Evolutionary conservation across 2,113 vertebrate genomes (phyloP).

Genomic region (Tragelaphus strepsiceros): DNA sequence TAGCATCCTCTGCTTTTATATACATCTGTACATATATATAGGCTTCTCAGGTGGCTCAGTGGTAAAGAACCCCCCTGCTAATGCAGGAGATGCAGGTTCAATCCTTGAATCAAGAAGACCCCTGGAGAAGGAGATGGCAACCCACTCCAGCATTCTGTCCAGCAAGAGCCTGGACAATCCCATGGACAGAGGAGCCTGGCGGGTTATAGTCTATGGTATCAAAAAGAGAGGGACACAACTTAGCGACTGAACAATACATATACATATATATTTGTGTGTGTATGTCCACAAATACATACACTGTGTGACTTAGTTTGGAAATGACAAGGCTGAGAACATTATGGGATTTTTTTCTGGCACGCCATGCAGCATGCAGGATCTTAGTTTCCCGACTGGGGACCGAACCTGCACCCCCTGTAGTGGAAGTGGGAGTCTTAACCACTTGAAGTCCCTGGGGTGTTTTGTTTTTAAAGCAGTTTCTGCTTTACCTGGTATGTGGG

Average conservation of each 20-base stretch:
- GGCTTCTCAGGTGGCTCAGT: neutral
- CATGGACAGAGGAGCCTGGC: neutral
- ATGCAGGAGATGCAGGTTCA: neutral
- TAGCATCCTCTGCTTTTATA: neutral
- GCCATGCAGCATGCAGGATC: neutral
- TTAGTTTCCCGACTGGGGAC: neutral
- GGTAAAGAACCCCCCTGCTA: neutral
- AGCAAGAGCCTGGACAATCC: neutral
- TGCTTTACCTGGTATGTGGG: neutral
- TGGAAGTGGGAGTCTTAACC: neutral
- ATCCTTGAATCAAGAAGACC: neutral
- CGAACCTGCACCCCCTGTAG: neutral
- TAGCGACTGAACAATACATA: neutral
- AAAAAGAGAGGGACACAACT: neutral
- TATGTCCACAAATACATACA: neutral
- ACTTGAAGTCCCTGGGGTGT: neutral
- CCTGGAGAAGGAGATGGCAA: neutral
- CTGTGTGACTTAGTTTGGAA: neutral
- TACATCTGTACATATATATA: neutral
- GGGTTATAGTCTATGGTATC: neutral
- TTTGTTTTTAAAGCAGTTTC: neutral
- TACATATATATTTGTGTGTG: neutral
- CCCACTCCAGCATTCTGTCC: neutral
- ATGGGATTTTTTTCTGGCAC: neutral
- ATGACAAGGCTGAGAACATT: neutral